phyloP scores from a whole-genome alignment of 1,140 invertebrate species.

The Alviniconcha marisindica region DNA sequence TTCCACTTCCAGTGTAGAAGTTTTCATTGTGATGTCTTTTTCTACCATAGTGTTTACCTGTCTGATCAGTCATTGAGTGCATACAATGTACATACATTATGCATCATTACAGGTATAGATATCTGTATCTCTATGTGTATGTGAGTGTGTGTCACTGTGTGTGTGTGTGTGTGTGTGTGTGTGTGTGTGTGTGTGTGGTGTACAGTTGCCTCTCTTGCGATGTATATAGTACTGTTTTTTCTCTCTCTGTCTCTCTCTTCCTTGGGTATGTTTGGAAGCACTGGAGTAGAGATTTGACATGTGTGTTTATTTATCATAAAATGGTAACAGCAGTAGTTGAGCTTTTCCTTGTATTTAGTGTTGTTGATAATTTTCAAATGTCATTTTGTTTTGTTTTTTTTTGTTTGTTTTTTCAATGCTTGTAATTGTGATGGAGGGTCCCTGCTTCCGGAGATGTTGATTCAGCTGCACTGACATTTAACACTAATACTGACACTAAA shows the following conservation, averaged over 20 bases:
- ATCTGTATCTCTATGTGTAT: no score
- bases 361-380: background rate
- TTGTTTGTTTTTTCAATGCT: no score
- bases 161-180: constrained; percentile 20
- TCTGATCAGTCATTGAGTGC: background rate
- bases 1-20: background rate
- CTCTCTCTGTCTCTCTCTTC: background rate
- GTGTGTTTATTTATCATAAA: background rate
- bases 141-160: background rate
- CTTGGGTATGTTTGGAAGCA: background rate
- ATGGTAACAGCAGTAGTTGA: background rate
- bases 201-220: no score
- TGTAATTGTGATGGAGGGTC: no score
- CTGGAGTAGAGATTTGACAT: background rate
- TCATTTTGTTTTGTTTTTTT: no score
- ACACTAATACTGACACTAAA: no score
- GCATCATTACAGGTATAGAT: no score
- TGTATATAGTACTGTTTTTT: background rate
- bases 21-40: background rate
- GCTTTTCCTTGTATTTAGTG: background rate
- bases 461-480: no score
- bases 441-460: no score
- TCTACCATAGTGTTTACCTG: background rate
- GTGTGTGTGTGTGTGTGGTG: background rate
- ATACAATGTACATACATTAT: background rate